phyloP scores from a whole-genome alignment of 2,797 vertebrate species.

The Coccyzus lansbergi region DNA sequence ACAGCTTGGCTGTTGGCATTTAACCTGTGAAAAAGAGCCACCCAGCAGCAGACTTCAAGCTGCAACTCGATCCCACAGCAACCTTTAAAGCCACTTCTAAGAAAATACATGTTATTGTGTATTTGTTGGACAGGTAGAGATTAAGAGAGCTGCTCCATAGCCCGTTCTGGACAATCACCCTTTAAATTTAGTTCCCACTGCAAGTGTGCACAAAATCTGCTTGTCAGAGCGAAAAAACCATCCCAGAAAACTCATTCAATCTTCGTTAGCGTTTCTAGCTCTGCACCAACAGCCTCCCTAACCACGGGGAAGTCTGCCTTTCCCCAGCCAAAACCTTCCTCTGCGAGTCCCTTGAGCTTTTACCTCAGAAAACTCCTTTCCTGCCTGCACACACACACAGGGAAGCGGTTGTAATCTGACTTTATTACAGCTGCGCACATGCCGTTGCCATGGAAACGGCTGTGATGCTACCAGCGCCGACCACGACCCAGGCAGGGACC shows the following conservation, averaged over 20 bases:
- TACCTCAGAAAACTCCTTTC: slow-evolving; percentile 47
- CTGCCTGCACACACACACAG: background rate
- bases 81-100: slow-evolving; percentile 7
- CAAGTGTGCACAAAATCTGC: background rate
- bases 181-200: background rate
- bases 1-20: no score
- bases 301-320: background rate
- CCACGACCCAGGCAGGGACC: background rate
- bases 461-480: background rate
- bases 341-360: background rate
- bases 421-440: background rate
- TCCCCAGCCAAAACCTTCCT: background rate
- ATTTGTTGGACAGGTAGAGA: background rate
- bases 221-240: background rate
- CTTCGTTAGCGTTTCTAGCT: background rate
- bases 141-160: background rate
- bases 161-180: background rate
- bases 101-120: background rate
- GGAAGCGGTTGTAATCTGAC: slow-evolving; percentile 21
- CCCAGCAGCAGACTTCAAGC: background rate
- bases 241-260: background rate
- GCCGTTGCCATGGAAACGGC: slow-evolving; percentile 33
- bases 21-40: background rate
- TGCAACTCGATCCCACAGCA: background rate
- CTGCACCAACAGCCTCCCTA: background rate